Percentiles rank a stretch among this genome's conserved stretches.
These are phyloP conservation scores for Drosophila triauraria DNA, from an alignment of 1,140 invertebrate genomes.

Conservation along the genomic window DNA sequence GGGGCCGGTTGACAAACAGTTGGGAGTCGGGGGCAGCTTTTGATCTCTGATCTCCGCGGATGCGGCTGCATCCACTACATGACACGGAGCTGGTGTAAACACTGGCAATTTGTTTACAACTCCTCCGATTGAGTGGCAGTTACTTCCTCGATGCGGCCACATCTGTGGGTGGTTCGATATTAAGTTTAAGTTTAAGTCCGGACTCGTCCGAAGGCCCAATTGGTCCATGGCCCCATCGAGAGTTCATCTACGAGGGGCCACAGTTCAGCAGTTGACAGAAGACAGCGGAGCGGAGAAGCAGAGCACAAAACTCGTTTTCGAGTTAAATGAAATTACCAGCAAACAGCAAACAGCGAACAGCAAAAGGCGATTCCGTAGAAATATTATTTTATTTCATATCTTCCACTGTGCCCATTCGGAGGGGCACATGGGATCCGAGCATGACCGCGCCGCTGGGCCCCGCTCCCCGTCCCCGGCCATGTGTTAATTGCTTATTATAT, in stretches of 20 bases:
- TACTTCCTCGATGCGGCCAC: conserved; percentile 31
- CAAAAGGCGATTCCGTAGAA: conserved; percentile 73
- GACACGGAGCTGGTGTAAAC: conserved; percentile 59
- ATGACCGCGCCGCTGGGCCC: conserved; percentile 5
- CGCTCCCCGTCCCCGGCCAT: conserved; percentile 39
- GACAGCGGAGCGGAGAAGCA: conserved; percentile 27
- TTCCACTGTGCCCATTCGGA: conserved; percentile 39
- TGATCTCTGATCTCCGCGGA: conserved; percentile 58
- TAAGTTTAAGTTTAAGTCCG: conserved; percentile 14
- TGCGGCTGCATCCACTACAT: conserved; percentile 34
- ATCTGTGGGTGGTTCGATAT: conserved; percentile 27
- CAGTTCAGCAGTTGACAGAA: conserved; percentile 64
- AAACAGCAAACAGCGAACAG: conserved; percentile 5
- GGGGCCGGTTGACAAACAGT: conserved; percentile 66
- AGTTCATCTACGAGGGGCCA: conserved; percentile 45
- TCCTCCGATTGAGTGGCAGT: conserved; percentile 46
- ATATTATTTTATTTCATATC: conserved; percentile 54
- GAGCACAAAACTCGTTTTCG: conserved; percentile 73
- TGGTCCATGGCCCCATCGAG: conserved; percentile 54
- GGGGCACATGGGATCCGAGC: conserved; percentile 43
- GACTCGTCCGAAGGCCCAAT: conserved; percentile 48
- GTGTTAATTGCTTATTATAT: conserved; percentile 84
- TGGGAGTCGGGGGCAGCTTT: conserved; percentile 49
- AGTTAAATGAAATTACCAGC: conserved; percentile 79
- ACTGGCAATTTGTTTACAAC: conserved; percentile 61